Evolutionary conservation across 2,888 invertebrate genomes (phyloP).

Genomic region (Agapostemon virescens): DNA sequence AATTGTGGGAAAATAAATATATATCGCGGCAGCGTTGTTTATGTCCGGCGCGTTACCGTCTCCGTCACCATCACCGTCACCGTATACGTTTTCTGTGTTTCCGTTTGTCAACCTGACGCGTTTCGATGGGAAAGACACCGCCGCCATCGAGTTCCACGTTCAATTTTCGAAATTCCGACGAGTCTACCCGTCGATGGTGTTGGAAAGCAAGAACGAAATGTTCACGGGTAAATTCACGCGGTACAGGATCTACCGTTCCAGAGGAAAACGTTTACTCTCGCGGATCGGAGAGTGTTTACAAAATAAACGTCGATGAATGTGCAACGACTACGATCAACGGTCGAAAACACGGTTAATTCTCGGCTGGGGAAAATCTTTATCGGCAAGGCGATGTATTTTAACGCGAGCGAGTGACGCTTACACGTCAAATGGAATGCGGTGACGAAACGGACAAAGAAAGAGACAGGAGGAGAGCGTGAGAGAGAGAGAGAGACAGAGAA

Average conservation of each 20-base stretch:
- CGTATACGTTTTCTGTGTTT: not conserved
- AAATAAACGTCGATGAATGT: not conserved
- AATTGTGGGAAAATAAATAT: constrained; percentile 67
- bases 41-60: constrained; percentile 43
- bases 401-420: constrained; percentile 8
- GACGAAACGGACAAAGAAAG: not conserved
- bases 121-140: not conserved
- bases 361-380: constrained; percentile 17
- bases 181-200: not conserved
- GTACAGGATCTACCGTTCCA: too few species aligned
- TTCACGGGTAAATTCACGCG: not conserved
- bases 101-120: not conserved
- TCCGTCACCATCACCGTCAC: too few species aligned
- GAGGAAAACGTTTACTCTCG: not conserved
- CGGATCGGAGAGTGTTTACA: constrained; percentile 17
- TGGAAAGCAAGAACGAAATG: not conserved
- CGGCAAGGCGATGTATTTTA: constrained; percentile 29
- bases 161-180: not conserved
- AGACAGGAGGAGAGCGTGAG: too few species aligned
- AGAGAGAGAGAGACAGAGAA: not conserved
- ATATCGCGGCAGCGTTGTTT: constrained; percentile 61
- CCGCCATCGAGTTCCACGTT: not conserved
- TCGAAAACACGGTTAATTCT: constrained; percentile 21
- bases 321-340: constrained; percentile 4
- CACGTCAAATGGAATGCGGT: constrained; percentile 23